Evolutionary conservation across 2,113 vertebrate genomes (phyloP), one percentile per base, ranked within the genome.

Genomic region (Xenopus tropicalis): DNA sequence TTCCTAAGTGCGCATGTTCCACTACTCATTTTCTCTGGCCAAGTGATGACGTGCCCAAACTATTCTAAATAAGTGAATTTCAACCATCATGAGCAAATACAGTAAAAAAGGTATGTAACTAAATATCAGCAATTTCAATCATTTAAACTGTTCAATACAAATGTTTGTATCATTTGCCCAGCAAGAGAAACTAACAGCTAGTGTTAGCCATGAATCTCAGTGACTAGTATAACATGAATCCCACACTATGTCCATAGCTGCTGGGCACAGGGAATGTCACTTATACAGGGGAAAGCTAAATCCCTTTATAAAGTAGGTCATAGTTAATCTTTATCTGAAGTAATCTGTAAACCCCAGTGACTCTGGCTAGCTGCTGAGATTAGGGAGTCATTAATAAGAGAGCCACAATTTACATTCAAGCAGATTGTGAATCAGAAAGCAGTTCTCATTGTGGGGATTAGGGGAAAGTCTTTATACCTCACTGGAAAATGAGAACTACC

Each of bases 21-120:
- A 83, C 64, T 86, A 85, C 88, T 86, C 85, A 88, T 81, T 87
- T 56, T 59, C 86, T 85, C 37, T 78, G 82, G 85, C 82, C 86
- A 88, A 89, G 83, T 77, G 85, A 90, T 89, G 89, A 90, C 84
- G 83, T 86, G 86, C 87, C 89, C 83, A 85, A 90, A 93, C 84
- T 90, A 81, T 85, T 87, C 86, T 81, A 84, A 77, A 82, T 78
- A 85, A 81, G 78, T 81, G 84, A 86, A 84, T 86, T 82, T 86
- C 78, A 87, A 80, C 78, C 80, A 85, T 79, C 80, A 80, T 78
- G 85, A 85, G 87, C 85, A 86, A 85, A 84, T 82, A 86, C 87
- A 88, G 66, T 80, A 76, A 72, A 87, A 88, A 90, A 93, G 91
- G 91, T 93, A 93, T 79, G 91, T 93, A 46, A 25, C 16, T 5